phyloP scores from a whole-genome alignment of 2,113 vertebrate species.

The Periophthalmus modestus region DNA sequence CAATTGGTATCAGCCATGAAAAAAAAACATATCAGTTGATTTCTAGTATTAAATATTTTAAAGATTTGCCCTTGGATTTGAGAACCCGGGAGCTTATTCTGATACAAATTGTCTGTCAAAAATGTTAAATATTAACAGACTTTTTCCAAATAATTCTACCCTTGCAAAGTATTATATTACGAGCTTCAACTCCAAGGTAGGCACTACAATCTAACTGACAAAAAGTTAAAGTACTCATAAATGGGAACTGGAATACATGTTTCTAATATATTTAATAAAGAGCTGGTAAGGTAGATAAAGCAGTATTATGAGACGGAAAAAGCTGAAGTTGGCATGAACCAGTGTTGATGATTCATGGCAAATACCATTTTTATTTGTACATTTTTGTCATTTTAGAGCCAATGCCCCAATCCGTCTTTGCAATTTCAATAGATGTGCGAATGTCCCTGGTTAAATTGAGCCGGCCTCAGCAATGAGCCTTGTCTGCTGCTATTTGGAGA shows the following conservation, averaged over 20 bases:
- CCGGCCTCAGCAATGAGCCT: conserved; percentile 18
- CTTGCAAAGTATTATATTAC: too few species aligned
- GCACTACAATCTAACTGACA: background rate
- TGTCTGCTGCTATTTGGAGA: conserved; percentile 37
- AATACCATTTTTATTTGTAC: background rate
- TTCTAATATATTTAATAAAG: background rate
- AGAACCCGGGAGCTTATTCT: background rate
- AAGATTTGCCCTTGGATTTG: too few species aligned
- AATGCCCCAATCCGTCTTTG: background rate
- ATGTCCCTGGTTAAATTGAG: conserved; percentile 25
- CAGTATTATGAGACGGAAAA: background rate
- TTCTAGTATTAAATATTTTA: too few species aligned
- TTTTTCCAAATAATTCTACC: background rate
- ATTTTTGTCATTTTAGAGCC: background rate
- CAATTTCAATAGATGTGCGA: conserved; percentile 26
- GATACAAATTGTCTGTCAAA: background rate
- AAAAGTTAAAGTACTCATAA: background rate
- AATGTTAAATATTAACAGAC: background rate
- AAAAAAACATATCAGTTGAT: too few species aligned
- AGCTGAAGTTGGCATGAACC: background rate
- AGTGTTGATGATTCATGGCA: background rate
- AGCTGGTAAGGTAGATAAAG: background rate
- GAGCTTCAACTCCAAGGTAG: background rate
- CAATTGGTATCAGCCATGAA: too few species aligned
- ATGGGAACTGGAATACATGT: background rate